A percentile compares a stretch with the other conserved stretches of the same genome.
Conservation (phyloP, 2,113 vertebrate genomes). For the Copsychus sechellarum region DNA sequence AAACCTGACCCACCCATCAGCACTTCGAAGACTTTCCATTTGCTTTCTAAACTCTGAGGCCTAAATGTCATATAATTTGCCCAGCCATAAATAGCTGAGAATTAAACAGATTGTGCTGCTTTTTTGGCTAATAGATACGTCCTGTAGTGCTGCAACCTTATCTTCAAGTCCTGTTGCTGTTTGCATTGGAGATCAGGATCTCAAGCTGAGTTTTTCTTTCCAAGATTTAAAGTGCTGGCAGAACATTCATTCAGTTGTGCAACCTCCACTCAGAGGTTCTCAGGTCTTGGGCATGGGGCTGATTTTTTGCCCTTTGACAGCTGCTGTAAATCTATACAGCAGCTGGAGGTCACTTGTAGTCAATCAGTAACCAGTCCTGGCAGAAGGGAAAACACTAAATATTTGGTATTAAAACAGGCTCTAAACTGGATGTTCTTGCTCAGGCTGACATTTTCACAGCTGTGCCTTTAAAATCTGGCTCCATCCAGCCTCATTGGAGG, state of each 20-base stretch:
- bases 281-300: not conserved
- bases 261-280: constrained; percentile 14
- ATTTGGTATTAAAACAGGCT: constrained; percentile 16
- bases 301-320: constrained; percentile 30
- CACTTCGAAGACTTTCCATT: not conserved
- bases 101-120: not conserved
- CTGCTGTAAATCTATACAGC: constrained; percentile 25
- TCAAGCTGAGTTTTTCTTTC: not conserved
- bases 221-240: constrained; percentile 17
- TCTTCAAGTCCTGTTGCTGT: constrained; percentile 7
- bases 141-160: not conserved
- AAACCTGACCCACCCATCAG: not conserved
- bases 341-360: constrained; percentile 47
- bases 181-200: constrained; percentile 32
- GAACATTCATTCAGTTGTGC: constrained; percentile 18
- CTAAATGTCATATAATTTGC: not conserved
- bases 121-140: not conserved
- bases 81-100: constrained; percentile 29
- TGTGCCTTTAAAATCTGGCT: not conserved
- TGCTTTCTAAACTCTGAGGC: not conserved
- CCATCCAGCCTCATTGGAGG: not conserved
- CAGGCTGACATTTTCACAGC: not conserved
- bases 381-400: not conserved
- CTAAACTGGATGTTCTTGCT: not conserved
- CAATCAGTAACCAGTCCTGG: constrained; percentile 39